Evolutionary conservation across 2,113 vertebrate species (phyloP).

Genomic region (Datnioides undecimradiatus): DNA sequence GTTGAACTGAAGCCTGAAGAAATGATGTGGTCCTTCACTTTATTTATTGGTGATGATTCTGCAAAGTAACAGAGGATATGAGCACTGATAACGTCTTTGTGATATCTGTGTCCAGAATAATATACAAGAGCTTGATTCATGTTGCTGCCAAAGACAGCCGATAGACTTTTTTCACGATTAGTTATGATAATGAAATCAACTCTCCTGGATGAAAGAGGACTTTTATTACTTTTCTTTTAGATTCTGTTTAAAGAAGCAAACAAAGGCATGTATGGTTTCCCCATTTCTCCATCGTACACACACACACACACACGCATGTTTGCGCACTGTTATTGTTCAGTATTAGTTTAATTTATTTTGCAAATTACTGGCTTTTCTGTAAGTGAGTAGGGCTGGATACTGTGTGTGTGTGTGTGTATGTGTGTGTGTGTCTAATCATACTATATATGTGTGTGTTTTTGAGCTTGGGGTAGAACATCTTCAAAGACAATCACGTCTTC

Average conservation of each 20-base stretch:
- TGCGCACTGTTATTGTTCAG: neutral
- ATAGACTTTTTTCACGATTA: slow-evolving; percentile 20
- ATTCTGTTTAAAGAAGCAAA: slow-evolving; percentile 5
- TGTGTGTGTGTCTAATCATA: neutral
- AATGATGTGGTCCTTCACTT: slow-evolving; percentile 41
- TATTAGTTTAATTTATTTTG: slow-evolving; percentile 3
- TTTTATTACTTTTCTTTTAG: slow-evolving; percentile 40
- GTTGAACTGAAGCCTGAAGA: slow-evolving; percentile 50
- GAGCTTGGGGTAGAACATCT: slow-evolving; percentile 16
- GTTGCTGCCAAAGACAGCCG: slow-evolving; percentile 58
- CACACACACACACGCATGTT: neutral
- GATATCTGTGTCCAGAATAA: slow-evolving; percentile 70
- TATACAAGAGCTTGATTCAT: slow-evolving; percentile 69
- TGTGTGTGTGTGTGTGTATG: neutral
- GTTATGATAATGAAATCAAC: slow-evolving; percentile 38
- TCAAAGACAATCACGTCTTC: slow-evolving; percentile 54
- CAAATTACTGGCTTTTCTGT: neutral
- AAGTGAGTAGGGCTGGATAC: neutral
- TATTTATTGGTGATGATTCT: slow-evolving; percentile 73
- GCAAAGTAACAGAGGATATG: slow-evolving; percentile 57
- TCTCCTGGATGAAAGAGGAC: neutral
- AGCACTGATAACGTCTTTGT: slow-evolving; percentile 58
- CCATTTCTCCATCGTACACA: neutral
- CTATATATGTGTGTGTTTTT: slow-evolving; percentile 5
- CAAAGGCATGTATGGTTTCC: neutral